A percentile compares a stretch with the other conserved stretches of the same genome.
Evolutionary conservation across 1,140 invertebrate species (phyloP).

Genomic region (Neodiprion fabricii): DNA sequence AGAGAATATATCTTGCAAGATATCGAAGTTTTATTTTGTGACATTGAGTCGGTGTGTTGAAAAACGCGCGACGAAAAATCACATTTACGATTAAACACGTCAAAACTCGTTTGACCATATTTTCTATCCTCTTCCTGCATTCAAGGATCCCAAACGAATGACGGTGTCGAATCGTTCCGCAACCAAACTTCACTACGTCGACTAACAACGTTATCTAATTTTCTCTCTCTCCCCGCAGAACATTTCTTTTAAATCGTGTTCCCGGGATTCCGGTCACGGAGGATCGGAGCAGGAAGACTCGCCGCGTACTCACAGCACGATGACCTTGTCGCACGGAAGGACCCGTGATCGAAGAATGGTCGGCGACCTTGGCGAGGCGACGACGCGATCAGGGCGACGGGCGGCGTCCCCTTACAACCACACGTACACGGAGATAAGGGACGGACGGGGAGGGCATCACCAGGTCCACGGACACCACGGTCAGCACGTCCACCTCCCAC

Average conservation of each 20-base stretch:
- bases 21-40: no score
- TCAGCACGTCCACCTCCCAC: constrained; percentile 47
- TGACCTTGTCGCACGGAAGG: constrained; percentile 54
- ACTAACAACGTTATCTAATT: neutral
- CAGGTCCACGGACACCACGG: constrained; percentile 42
- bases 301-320: constrained; percentile 64
- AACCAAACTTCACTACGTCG: no score
- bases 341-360: constrained; percentile 42
- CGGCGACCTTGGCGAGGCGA: constrained; percentile 33
- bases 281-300: constrained; percentile 72
- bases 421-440: constrained; percentile 70
- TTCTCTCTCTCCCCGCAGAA: constrained; percentile 63
- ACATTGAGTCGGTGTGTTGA: no score
- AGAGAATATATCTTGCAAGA: no score
- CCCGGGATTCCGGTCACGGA: constrained; percentile 69
- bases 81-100: no score
- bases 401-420: constrained; percentile 68
- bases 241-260: constrained; percentile 76
- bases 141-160: no score
- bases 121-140: no score
- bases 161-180: no score
- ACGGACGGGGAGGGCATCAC: constrained; percentile 53
- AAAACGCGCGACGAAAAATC: no score
- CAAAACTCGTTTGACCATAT: no score
- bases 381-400: constrained; percentile 45